Evolutionary conservation across 2,113 vertebrate species (phyloP).

Genomic region (Rutilus rutilus): DNA sequence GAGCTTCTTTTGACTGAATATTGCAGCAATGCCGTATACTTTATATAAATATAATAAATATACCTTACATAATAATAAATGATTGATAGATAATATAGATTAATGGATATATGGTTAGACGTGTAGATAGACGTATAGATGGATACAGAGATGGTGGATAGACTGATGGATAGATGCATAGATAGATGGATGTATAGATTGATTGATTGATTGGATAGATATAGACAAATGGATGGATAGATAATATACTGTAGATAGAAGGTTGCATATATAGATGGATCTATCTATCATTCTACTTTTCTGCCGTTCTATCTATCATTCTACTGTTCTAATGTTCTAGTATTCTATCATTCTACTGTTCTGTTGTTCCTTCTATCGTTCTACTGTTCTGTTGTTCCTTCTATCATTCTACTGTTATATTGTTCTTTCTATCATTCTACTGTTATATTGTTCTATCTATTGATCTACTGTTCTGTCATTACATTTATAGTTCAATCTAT

Average conservation of each 20-base stretch:
- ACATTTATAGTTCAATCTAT: no score
- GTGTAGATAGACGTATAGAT: background rate
- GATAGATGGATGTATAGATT: background rate
- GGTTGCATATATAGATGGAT: background rate
- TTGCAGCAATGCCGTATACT: background rate
- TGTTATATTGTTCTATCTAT: no score
- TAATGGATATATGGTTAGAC: background rate
- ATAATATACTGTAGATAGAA: no score
- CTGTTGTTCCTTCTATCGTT: no score
- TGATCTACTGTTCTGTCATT: no score
- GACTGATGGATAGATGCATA: background rate
- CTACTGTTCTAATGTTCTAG: no score
- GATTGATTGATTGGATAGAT: background rate
- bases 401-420: no score
- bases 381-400: no score
- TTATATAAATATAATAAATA: background rate
- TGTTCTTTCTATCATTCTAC: no score
- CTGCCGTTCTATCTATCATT: background rate
- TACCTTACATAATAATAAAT: background rate
- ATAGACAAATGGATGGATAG: background rate
- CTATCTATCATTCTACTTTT: background rate
- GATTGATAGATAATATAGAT: background rate
- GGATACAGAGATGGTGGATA: background rate
- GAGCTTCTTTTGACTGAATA: background rate
- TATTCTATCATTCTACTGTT: background rate